phyloP scores from a whole-genome alignment of 2,797 vertebrate genomes.

The Atherinosoma microstoma region DNA sequence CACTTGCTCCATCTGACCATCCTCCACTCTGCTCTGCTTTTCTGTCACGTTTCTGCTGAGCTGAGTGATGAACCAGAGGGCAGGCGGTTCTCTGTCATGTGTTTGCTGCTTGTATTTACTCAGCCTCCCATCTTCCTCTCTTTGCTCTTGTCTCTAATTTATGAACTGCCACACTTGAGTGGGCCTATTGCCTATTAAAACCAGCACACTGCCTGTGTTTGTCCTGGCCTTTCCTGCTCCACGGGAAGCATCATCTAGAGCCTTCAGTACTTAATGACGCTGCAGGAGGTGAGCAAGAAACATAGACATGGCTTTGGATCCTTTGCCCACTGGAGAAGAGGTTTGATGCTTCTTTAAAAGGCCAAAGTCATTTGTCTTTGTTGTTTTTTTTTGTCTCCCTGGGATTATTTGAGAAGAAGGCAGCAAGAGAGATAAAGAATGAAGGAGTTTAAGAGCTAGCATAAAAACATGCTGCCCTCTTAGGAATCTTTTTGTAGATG shows the following conservation, averaged over 20 bases:
- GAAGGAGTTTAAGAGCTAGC: constrained; percentile 38
- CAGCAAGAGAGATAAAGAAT: constrained; percentile 47
- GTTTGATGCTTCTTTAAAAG: constrained; percentile 69
- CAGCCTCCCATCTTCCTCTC: constrained; percentile 59
- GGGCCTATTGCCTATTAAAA: constrained; percentile 71
- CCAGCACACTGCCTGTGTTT: constrained; percentile 68
- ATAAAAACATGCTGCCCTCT: constrained; percentile 33
- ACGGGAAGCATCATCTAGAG: constrained; percentile 62
- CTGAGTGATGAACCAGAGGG: constrained; percentile 50
- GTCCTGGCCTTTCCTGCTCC: constrained; percentile 69
- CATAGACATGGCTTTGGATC: constrained; percentile 64
- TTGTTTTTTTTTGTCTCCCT: constrained; percentile 65
- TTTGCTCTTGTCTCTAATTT: constrained; percentile 76
- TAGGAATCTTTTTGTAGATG: constrained; percentile 41
- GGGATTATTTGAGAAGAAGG: constrained; percentile 57
- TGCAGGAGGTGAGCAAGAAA: constrained; percentile 64
- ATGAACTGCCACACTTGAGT: constrained; percentile 76
- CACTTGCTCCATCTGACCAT: constrained; percentile 13
- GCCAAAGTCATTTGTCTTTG: constrained; percentile 77
- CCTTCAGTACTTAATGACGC: constrained; percentile 71
- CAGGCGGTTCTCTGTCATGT: constrained; percentile 51
- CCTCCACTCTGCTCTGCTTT: constrained; percentile 20
- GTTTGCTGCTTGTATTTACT: constrained; percentile 73
- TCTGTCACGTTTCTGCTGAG: constrained; percentile 43
- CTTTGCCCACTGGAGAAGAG: constrained; percentile 59